These are phyloP conservation scores for Antheraea yamamai DNA, from an alignment of 2,888 invertebrate species.

Conservation along the genomic window DNA sequence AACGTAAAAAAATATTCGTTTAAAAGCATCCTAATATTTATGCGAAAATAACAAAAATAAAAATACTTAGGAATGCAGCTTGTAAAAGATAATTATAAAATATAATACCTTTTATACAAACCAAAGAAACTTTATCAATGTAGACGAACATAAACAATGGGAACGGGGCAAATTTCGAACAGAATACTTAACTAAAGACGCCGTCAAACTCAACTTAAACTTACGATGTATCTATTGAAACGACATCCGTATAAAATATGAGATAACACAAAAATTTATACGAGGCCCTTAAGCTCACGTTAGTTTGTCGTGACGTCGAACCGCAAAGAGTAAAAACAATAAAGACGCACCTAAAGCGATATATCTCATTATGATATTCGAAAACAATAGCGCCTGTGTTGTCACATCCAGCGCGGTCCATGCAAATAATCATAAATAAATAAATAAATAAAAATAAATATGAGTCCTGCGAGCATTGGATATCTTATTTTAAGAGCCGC, in stretches of 20 bases:
- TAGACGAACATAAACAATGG: neutral
- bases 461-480: constrained; percentile 59
- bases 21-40: no score
- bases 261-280: constrained; percentile 31
- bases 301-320: constrained; percentile 57
- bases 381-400: constrained; percentile 77
- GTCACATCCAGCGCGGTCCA: constrained; percentile 77
- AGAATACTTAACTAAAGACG: neutral
- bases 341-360: constrained; percentile 61
- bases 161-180: neutral
- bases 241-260: constrained; percentile 32
- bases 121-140: neutral
- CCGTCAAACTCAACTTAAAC: constrained; percentile 20
- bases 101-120: neutral
- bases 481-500: constrained; percentile 72
- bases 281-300: constrained; percentile 17
- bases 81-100: neutral
- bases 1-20: no score
- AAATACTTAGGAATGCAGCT: no score
- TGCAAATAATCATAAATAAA: constrained; percentile 82
- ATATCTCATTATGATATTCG: constrained; percentile 79
- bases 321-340: constrained; percentile 42
- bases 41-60: no score
- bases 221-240: constrained; percentile 33
- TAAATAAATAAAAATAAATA: constrained; percentile 79